Evolutionary conservation across 1,140 invertebrate species (phyloP).

Genomic region (Galleria mellonella): DNA sequence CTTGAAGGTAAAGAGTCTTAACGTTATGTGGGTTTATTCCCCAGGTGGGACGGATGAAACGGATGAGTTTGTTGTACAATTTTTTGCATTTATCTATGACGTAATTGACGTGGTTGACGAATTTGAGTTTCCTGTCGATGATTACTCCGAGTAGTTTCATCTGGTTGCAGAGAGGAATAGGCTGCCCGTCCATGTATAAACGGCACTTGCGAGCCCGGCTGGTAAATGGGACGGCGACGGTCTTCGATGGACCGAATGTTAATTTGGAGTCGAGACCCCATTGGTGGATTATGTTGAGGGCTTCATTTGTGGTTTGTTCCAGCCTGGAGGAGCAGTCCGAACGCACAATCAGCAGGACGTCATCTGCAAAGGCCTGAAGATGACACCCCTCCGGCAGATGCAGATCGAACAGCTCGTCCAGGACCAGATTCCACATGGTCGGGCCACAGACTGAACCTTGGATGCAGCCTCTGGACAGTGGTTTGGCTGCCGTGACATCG

Average conservation of each 20-base stretch:
- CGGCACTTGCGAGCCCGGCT: neutral
- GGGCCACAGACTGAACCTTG: conserved; percentile 21
- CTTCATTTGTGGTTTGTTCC: neutral
- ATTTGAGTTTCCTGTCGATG: neutral
- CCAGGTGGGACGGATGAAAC: no score
- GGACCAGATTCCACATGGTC: conserved; percentile 6
- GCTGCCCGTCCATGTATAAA: neutral
- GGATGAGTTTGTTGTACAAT: no score
- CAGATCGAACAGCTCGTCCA: neutral
- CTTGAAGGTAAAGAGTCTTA: no score
- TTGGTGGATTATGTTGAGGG: no score
- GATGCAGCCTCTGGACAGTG: conserved; percentile 19
- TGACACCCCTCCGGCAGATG: neutral
- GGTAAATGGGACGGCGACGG: neutral
- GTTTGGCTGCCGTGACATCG: neutral
- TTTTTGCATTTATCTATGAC: no score
- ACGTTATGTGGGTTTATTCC: no score
- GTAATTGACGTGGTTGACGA: no score
- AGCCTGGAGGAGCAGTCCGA: no score
- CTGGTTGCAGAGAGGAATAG: neutral
- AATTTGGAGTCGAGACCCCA: conserved; percentile 1
- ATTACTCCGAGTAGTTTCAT: conserved; percentile 1
- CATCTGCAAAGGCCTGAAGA: conserved; percentile 5
- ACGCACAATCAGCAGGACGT: conserved; percentile 4
- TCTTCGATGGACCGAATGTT: neutral